Base-by-base conservation (phyloP, 2,888 invertebrate species). In the Drosophila nr. perissopoda region DNA sequence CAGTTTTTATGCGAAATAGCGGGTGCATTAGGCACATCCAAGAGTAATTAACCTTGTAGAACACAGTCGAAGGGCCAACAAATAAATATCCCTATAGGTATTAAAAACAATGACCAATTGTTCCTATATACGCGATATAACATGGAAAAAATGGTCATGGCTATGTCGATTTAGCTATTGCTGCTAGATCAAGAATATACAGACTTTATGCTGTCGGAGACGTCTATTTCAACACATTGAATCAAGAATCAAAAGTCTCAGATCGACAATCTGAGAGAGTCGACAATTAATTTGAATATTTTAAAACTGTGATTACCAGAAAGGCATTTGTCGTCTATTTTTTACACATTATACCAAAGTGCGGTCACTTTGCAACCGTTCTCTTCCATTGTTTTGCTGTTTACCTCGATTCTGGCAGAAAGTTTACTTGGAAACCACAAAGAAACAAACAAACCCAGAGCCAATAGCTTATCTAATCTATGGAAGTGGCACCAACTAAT, bases 361-460 rank as follows among this genome's bases (percentile, higher is more conserved):
- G 11, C 27, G 27, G 34, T 59, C 18, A 46, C 27, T 11, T 52
- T 34, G 21, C 21, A 42, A 25, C 10, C 29, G 31, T 13, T 49
- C 1, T 10, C 18, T 10, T 38, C 42, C 52, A 52, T 73, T 80
- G 80, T 74, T 81, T 78, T 76, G 62, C 13, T 84, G 74, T 85
- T 82, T 79, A 71, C 65, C 81, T 87, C 53, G 58, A 34, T 60
- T 57, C 52, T 54, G 54, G 48, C 46, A 56, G 38, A 62, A 74
- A 82, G 73, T 83, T 74, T 75, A 58, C 56, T 61, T 16, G 8
- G 8, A 34, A 66, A 21, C 86, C 87, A 57, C 87, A 86, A 79
- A 65, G 79, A 81, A 71, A 66, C 75, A 88, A 88, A 88, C 82
- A 84, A 61, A 61, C 52, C 71, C 71, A 57, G 69, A 60, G 52